These are phyloP conservation scores for Agriopis aurantiaria DNA, from an alignment of 2,888 invertebrate species.

Conservation along the genomic window DNA sequence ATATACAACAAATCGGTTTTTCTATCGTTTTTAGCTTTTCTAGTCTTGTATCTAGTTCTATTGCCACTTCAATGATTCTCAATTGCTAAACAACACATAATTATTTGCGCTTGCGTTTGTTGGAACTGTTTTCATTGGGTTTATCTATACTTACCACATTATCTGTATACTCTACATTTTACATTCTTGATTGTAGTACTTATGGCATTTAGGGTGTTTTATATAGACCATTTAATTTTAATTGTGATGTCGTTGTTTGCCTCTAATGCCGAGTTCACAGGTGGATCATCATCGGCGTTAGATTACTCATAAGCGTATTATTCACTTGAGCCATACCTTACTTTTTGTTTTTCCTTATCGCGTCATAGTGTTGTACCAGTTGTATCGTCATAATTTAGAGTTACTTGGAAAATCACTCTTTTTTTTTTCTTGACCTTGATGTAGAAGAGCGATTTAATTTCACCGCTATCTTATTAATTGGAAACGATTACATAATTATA, in stretches of 20 bases:
- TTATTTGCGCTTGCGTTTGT: background rate
- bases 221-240: background rate
- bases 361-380: conserved; percentile 2
- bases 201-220: too few relatives aligned
- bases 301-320: conserved; percentile 26
- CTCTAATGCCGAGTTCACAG: background rate
- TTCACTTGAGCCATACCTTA: conserved; percentile 16
- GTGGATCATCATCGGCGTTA: conserved; percentile 10
- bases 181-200: background rate
- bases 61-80: conserved; percentile 7
- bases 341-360: conserved; percentile 26
- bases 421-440: conserved; percentile 23
- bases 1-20: background rate
- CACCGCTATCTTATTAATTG: conserved; percentile 28
- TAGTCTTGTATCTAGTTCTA: conserved; percentile 1
- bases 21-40: background rate
- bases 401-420: conserved; percentile 24
- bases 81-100: background rate
- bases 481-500: conserved; percentile 9
- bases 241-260: background rate
- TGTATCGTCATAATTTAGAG: background rate
- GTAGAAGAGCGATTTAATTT: conserved; percentile 16
- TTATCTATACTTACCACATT: background rate
- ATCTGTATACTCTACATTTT: background rate
- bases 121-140: background rate